Conservation (phyloP, 2,113 vertebrate genomes). For the Canis aureus region DNA sequence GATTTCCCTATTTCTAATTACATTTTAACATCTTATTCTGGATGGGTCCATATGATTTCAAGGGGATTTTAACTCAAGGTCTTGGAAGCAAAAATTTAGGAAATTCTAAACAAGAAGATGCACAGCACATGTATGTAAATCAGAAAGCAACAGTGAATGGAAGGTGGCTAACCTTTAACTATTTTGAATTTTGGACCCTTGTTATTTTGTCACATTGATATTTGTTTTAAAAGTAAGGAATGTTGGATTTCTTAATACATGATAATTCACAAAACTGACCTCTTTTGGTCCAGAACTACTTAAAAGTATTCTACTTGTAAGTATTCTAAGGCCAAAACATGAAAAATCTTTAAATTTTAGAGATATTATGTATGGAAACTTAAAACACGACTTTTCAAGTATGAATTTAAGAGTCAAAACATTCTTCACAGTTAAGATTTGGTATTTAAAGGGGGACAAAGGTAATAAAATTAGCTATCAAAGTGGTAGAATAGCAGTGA, state of each 20-base stretch:
- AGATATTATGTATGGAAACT: background rate
- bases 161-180: constrained; percentile 2
- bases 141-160: constrained; percentile 29
- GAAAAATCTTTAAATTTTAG: constrained; percentile 49
- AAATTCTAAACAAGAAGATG: background rate
- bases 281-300: background rate
- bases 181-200: constrained; percentile 36
- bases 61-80: constrained; percentile 49
- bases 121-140: background rate
- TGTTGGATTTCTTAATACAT: constrained; percentile 9
- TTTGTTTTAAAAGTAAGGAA: constrained; percentile 19
- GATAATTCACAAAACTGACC: constrained; percentile 9
- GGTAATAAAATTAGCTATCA: constrained; percentile 48
- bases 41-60: constrained; percentile 32
- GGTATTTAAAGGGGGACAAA: constrained; percentile 48
- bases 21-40: constrained; percentile 36
- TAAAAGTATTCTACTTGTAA: constrained; percentile 7
- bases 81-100: constrained; percentile 19
- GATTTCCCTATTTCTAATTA: constrained; percentile 35
- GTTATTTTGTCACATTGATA: constrained; percentile 41
- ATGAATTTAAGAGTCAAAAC: constrained; percentile 52
- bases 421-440: constrained; percentile 28
- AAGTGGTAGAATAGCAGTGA: background rate
- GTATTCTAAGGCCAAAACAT: constrained; percentile 32
- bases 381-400: background rate